Base-by-base conservation (phyloP, 2,113 vertebrate species). In the Vulpes vulpes region DNA sequence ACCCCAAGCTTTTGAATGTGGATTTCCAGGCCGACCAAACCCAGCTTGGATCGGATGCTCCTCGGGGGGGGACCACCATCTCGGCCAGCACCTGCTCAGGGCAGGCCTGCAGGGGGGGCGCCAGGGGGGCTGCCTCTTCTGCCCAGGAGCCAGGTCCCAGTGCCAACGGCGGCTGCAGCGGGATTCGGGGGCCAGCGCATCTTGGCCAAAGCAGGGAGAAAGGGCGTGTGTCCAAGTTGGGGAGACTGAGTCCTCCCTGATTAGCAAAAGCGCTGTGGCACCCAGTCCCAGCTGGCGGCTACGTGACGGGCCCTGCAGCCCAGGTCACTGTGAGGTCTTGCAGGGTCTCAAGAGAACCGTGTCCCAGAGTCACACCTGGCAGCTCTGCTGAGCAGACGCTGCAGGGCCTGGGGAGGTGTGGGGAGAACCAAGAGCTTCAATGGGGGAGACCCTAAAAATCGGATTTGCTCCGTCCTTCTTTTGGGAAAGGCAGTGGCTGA, bases 171-270 rank as follows among this genome's bases (percentile, higher is more conserved):
- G 15, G 30, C 22, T 76, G 19, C 38, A 0, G 27, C 1, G 0
- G 17, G 35, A 23, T 2, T 43, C 35, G 8, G 8, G 38, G 27
- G 15, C 3, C 11, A 30, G 8, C 5, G 60, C 74, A 53, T 30
- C 53, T 0, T 0, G 11, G 49, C 3, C 64, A 53, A 55, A 0
- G 2, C 84, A 27, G 82, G 53, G 6, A 25, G 49, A 43, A 19
- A 2, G 49, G 16, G 7, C 0, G 0, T 0, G 1, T 1, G 8
- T 19, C 64, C 59, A 14, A 0, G 38, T 43, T 20, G 11, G 8
- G 49, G 22, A 35, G 0, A 8, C 22, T 3, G 5, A 20, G 17
- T 35, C 62, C n/a, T 71, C 57, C 17, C 3, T 6, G 53, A 5
- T 6, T 6, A 27, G 10, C 0, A 19, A 76, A n/a, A 57, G n/a